Evolutionary conservation across 2,888 invertebrate species (phyloP).

Genomic region (Eueremaeus valkanovi): DNA sequence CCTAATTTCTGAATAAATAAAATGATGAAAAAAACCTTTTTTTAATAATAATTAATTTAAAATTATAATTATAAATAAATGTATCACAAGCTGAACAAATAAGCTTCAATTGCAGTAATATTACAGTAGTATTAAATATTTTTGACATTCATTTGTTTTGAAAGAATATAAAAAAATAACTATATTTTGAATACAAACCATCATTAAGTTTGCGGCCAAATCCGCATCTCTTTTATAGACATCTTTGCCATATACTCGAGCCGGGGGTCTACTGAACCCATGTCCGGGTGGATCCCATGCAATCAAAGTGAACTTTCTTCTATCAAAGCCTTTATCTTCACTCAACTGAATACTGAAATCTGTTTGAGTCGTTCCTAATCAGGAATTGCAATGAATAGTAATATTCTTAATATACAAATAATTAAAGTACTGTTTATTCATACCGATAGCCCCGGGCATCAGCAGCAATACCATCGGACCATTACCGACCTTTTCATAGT

Average conservation of each 20-base stretch:
- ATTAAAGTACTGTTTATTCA: too few relatives aligned
- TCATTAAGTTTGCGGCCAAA: slow-evolving; percentile 66
- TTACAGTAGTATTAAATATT: too few relatives aligned
- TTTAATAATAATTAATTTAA: too few relatives aligned
- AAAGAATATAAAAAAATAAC: too few relatives aligned
- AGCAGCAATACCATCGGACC: slow-evolving; percentile 63
- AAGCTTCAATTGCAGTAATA: too few relatives aligned
- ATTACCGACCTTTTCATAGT: slow-evolving; percentile 62
- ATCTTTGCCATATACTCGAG: slow-evolving; percentile 64
- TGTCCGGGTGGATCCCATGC: slow-evolving; percentile 73
- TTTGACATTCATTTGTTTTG: too few relatives aligned
- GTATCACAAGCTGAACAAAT: too few relatives aligned
- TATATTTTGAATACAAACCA: slow-evolving; percentile 58
- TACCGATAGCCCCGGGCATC: slow-evolving; percentile 65
- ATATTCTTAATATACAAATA: too few relatives aligned
- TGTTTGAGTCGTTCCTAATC: slow-evolving; percentile 51
- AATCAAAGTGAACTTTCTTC: slow-evolving; percentile 50
- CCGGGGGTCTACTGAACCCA: slow-evolving; percentile 74
- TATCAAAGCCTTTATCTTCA: slow-evolving; percentile 48
- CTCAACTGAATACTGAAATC: slow-evolving; percentile 52
- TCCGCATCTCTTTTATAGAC: slow-evolving; percentile 73
- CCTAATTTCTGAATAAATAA: slow-evolving; percentile 36
- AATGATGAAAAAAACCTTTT: too few relatives aligned
- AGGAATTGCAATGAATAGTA: background rate
- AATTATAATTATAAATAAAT: too few relatives aligned